Evolutionary conservation across 2,797 vertebrate species (phyloP).

Genomic region (Aphelocoma californica): DNA sequence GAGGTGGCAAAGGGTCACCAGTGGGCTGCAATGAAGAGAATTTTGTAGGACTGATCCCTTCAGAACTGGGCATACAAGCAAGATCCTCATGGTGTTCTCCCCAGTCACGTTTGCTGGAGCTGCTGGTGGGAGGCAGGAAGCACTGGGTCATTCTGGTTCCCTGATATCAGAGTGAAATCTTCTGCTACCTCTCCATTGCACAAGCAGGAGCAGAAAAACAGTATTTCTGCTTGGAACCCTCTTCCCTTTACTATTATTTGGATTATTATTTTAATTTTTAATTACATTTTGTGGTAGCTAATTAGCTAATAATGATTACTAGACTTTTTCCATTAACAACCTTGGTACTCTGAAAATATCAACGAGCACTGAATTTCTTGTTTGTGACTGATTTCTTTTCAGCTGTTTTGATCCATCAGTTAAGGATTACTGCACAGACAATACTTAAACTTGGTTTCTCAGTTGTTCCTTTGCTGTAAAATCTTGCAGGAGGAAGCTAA

Average conservation of each 20-base stretch:
- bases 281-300: not conserved
- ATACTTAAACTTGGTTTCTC: conserved; percentile 10
- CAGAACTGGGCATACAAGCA: conserved; percentile 89
- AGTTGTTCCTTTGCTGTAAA: conserved; percentile 9
- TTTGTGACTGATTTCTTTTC: conserved; percentile 1
- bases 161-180: conserved; percentile 50
- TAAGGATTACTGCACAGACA: not conserved
- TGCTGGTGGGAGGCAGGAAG: conserved; percentile 93
- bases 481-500: not conserved
- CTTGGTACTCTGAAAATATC: not conserved
- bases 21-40: conserved; percentile 89
- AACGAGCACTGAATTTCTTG: not conserved
- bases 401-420: conserved; percentile 20
- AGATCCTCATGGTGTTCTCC: conserved; percentile 86
- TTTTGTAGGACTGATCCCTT: conserved; percentile 94
- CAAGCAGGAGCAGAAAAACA: not conserved
- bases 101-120: conserved; percentile 88
- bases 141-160: conserved; percentile 89
- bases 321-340: not conserved
- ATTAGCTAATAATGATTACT: not conserved
- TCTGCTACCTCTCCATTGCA: conserved; percentile 84
- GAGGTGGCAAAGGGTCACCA: conserved; percentile 87
- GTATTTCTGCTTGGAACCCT: not conserved
- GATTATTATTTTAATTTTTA: not conserved
- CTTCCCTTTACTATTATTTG: not conserved